Conservation (phyloP, 2,888 invertebrate genomes). For the Sabatieria punctata region DNA sequence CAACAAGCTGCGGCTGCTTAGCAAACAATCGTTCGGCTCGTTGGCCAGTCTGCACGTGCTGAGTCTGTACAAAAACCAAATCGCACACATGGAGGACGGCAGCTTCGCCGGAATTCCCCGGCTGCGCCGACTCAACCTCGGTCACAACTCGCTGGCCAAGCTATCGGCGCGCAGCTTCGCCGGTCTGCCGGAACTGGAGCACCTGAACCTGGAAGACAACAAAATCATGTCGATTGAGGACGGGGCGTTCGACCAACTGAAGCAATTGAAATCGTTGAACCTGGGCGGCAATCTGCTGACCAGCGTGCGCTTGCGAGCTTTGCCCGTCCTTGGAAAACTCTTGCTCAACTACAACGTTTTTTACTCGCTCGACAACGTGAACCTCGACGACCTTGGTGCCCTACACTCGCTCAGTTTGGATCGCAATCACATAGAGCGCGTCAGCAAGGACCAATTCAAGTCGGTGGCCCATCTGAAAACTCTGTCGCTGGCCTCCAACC, state of each 20-base stretch:
- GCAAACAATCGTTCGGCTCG: slow-evolving; percentile 15
- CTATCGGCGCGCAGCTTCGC: slow-evolving; percentile 28
- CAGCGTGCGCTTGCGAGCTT: slow-evolving; percentile 12
- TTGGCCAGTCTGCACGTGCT: slow-evolving; percentile 26
- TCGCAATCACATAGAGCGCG: slow-evolving; percentile 1
- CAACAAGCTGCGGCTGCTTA: background rate
- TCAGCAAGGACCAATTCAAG: slow-evolving; percentile 19
- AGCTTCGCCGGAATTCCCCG: background rate
- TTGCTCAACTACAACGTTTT: slow-evolving; percentile 25
- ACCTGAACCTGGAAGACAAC: slow-evolving; percentile 19
- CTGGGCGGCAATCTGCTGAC: slow-evolving; percentile 32
- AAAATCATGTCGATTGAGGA: slow-evolving; percentile 17
- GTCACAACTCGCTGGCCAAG: slow-evolving; percentile 33
- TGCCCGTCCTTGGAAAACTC: slow-evolving; percentile 19
- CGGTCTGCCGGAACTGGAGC: slow-evolving; percentile 25
- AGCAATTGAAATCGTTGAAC: slow-evolving; percentile 27
- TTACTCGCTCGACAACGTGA: slow-evolving; percentile 1
- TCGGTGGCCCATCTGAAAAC: slow-evolving; percentile 29
- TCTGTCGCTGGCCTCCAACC: slow-evolving; percentile 21
- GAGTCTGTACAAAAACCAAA: slow-evolving; percentile 31
- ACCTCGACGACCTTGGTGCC: background rate
- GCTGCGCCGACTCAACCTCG: slow-evolving; percentile 27
- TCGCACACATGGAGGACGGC: slow-evolving; percentile 20
- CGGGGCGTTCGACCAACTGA: slow-evolving; percentile 18
- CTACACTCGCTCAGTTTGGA: slow-evolving; percentile 8